These are phyloP conservation scores for Columba guinea DNA, from an alignment of 2,797 vertebrate genomes.

Conservation along the genomic window DNA sequence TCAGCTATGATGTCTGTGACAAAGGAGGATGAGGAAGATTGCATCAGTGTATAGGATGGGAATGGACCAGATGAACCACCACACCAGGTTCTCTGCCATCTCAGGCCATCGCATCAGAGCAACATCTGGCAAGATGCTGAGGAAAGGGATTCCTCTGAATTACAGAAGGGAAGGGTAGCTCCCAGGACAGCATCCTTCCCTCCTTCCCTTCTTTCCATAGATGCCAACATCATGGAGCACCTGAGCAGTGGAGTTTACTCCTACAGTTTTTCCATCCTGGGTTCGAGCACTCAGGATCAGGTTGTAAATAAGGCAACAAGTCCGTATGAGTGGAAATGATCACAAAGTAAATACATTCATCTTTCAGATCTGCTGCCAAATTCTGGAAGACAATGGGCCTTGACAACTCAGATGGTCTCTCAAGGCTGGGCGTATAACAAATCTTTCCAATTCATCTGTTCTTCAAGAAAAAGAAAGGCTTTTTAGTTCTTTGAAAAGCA, in stretches of 20 bases:
- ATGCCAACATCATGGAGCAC: background rate
- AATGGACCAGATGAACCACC: background rate
- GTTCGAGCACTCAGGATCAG: background rate
- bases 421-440: background rate
- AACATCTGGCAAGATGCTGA: background rate
- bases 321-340: background rate
- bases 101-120: fast-evolving
- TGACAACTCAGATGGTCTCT: background rate
- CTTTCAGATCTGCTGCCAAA: background rate
- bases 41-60: background rate
- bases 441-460: background rate
- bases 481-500: constrained; percentile 25
- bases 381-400: background rate
- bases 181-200: background rate
- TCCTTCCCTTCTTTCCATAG: background rate
- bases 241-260: background rate
- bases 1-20: background rate
- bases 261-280: background rate
- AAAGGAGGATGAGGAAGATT: background rate
- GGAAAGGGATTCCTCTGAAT: background rate
- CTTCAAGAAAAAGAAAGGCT: background rate
- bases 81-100: background rate
- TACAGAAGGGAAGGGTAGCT: background rate
- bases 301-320: background rate
- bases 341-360: background rate